A percentile compares a stretch with the other conserved stretches of the same genome.
Conservation (phyloP, 23 tunicate species). For the Diplosoma virens region DNA sequence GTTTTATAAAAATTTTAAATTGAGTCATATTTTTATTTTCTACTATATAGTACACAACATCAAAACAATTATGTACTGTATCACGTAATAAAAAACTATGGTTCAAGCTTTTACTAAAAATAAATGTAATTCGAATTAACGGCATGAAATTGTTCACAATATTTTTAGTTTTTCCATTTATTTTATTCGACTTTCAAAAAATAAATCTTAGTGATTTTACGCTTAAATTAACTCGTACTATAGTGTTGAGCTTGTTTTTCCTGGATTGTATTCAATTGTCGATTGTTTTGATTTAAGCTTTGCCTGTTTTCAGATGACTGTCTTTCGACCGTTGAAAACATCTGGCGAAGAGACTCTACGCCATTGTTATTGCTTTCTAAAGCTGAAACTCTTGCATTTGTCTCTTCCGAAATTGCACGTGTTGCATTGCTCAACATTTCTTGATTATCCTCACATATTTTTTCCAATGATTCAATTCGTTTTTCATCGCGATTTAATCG, state of each 20-base stretch:
- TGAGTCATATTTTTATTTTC: too few relatives aligned
- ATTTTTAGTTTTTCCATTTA: too few relatives aligned
- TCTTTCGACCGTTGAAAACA: background rate
- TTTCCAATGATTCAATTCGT: slow-evolving; percentile 2
- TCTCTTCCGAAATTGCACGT: slow-evolving; percentile 18
- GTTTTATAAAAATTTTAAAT: too few relatives aligned
- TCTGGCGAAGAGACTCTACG: slow-evolving; percentile 9
- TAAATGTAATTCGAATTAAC: too few relatives aligned
- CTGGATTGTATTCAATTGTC: background rate
- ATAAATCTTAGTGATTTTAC: background rate
- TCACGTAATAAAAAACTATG: too few relatives aligned
- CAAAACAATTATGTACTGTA: too few relatives aligned
- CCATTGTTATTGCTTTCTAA: background rate
- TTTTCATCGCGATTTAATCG: slow-evolving; percentile 14
- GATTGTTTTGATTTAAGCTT: background rate
- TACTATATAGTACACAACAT: too few relatives aligned
- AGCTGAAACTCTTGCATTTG: background rate
- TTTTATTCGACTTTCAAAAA: too few relatives aligned
- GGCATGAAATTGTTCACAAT: too few relatives aligned
- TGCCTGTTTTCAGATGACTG: background rate
- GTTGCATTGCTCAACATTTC: slow-evolving; percentile 1
- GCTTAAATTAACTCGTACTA: background rate
- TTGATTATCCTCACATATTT: background rate
- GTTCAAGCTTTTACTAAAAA: too few relatives aligned
- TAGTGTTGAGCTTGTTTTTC: slow-evolving; percentile 4